Percentiles rank a stretch among this genome's conserved stretches.
These are phyloP conservation scores for Zelostemma sp. DNA, from an alignment of 1,140 invertebrate genomes.

Conservation along the genomic window DNA sequence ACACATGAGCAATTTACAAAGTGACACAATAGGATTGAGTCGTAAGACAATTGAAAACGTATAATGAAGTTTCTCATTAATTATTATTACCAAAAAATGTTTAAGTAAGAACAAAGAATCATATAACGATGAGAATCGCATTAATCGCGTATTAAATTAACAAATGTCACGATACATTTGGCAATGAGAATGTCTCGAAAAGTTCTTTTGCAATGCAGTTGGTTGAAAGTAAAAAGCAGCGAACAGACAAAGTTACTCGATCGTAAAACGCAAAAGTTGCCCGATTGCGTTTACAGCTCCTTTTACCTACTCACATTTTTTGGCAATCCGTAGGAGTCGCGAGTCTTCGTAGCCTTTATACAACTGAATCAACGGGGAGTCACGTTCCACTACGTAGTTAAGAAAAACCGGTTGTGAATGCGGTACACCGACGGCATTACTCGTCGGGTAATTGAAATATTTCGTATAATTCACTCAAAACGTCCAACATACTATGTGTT, in stretches of 20 bases:
- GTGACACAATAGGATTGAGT: neutral
- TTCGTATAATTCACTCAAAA: conserved; percentile 21
- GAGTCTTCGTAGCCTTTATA: conserved; percentile 25
- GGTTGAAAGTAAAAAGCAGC: neutral
- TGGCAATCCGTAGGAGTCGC: conserved; percentile 18
- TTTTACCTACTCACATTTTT: conserved; percentile 27
- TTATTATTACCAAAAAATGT: too few relatives aligned
- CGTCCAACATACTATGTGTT: conserved; percentile 14
- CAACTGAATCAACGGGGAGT: conserved; percentile 19
- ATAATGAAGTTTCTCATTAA: too few relatives aligned
- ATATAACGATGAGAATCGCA: too few relatives aligned
- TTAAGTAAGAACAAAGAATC: too few relatives aligned
- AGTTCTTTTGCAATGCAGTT: too few relatives aligned
- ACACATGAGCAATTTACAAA: neutral
- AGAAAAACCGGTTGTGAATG: conserved; percentile 28
- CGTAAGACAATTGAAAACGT: neutral
- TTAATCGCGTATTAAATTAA: too few relatives aligned
- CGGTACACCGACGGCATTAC: conserved; percentile 19
- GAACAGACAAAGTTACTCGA: conserved; percentile 10
- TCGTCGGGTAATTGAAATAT: conserved; percentile 38
- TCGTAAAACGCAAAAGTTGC: neutral
- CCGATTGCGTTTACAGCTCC: conserved; percentile 9
- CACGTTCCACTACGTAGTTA: conserved; percentile 13
- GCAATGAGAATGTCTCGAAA: too few relatives aligned
- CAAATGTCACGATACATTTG: too few relatives aligned